Evolutionary conservation across 2,113 vertebrate genomes (phyloP).

Genomic region (Lanius ludovicianus): DNA sequence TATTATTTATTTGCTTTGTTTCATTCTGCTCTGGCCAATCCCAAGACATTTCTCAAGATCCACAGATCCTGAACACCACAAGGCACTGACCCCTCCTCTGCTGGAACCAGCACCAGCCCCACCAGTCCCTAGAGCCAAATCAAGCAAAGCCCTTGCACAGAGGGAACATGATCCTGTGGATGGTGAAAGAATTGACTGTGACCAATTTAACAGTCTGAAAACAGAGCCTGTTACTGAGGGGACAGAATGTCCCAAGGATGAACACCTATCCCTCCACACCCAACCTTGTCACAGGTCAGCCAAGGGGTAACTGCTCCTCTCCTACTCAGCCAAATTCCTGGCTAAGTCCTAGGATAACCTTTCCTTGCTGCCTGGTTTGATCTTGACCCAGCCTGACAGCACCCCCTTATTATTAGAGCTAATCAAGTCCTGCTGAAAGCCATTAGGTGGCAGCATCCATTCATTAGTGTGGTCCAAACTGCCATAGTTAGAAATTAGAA

Average conservation of each 20-base stretch:
- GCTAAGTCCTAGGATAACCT: neutral
- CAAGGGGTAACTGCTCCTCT: neutral
- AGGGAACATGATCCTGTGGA: neutral
- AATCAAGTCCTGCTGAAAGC: constrained; percentile 10
- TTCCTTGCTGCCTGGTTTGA: neutral
- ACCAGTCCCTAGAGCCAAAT: neutral
- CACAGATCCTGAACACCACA: neutral
- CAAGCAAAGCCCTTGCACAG: neutral
- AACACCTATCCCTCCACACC: neutral
- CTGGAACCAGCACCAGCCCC: neutral
- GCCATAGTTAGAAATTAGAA: neutral
- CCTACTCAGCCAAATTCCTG: neutral
- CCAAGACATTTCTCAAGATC: neutral
- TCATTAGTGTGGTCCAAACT: neutral
- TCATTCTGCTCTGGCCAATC: neutral
- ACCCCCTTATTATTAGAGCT: neutral
- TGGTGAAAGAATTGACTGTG: neutral
- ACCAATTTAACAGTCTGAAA: neutral
- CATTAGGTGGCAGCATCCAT: constrained; percentile 57
- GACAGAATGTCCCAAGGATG: neutral
- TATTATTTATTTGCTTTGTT: neutral
- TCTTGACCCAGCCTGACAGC: neutral
- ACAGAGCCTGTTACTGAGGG: neutral
- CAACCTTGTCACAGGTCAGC: neutral
- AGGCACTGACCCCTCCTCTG: neutral